Conservation (phyloP, 2,113 vertebrate species). For the Apistogramma diplotaenia region DNA sequence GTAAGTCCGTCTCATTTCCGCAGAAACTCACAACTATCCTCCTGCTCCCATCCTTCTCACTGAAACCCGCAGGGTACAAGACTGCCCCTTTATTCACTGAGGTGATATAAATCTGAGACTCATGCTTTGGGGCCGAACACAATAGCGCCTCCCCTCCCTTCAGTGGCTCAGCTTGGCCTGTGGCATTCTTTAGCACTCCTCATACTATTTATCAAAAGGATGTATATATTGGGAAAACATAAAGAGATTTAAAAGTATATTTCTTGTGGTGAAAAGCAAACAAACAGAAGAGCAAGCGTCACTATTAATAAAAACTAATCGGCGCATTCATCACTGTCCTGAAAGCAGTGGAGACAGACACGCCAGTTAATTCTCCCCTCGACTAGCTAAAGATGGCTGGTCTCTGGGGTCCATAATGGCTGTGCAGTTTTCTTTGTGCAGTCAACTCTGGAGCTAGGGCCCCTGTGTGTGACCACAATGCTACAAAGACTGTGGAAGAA, state of each 20-base stretch:
- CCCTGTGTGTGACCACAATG: conserved; percentile 46
- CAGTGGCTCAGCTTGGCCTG: conserved; percentile 46
- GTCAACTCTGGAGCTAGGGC: conserved; percentile 59
- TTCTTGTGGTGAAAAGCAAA: not conserved
- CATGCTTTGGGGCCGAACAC: conserved; percentile 66
- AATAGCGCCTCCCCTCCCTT: conserved; percentile 48
- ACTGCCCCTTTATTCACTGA: conserved; percentile 62
- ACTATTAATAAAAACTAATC: not conserved
- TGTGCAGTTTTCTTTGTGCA: conserved; percentile 64
- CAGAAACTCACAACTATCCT: conserved; percentile 62
- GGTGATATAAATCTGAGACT: conserved; percentile 73
- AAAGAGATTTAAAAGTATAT: not conserved
- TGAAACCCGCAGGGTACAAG: conserved; percentile 59
- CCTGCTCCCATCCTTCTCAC: conserved; percentile 4
- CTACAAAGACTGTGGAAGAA: conserved; percentile 48
- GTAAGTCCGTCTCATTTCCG: conserved; percentile 57
- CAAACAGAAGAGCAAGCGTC: not conserved
- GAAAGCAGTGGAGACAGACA: conserved; percentile 30
- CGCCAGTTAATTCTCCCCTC: conserved; percentile 46
- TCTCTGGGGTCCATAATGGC: conserved; percentile 60
- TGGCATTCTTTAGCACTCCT: conserved; percentile 54
- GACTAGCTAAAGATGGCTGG: conserved; percentile 58
- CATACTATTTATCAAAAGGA: conserved; percentile 10
- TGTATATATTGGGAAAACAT: not conserved
- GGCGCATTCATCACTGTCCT: not conserved